A percentile compares a stretch with the other conserved stretches of the same genome.
Conservation (phyloP, 2,113 vertebrate genomes). For the Amia ocellicauda region DNA sequence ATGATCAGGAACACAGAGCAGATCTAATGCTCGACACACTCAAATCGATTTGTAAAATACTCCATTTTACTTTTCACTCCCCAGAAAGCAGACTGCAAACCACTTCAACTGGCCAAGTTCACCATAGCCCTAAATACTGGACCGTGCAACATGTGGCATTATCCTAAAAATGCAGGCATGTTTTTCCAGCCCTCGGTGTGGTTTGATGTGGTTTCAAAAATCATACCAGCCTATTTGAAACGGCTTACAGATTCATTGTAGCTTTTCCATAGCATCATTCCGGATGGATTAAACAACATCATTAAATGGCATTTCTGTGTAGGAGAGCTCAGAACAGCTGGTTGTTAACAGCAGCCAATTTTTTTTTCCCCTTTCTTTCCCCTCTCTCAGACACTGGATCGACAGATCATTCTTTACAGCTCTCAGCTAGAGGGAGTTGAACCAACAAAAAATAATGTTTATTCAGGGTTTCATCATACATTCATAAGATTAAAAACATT, state of each 20-base stretch:
- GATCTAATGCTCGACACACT: slow-evolving; percentile 19
- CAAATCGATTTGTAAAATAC: neutral
- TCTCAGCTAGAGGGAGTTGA: neutral
- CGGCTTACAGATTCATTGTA: slow-evolving; percentile 40
- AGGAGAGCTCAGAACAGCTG: slow-evolving; percentile 47
- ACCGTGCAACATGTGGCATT: slow-evolving; percentile 19
- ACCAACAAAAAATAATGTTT: neutral
- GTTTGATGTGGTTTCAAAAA: slow-evolving; percentile 30
- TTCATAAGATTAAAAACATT: too few relatives aligned
- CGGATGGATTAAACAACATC: slow-evolving; percentile 46
- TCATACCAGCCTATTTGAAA: slow-evolving; percentile 30
- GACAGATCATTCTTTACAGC: slow-evolving; percentile 16
- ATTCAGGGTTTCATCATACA: neutral
- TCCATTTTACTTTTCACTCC: neutral
- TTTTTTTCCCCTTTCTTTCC: slow-evolving; percentile 8
- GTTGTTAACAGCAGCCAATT: slow-evolving; percentile 34
- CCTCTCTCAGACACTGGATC: neutral
- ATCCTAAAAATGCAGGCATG: slow-evolving; percentile 7
- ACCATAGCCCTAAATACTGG: slow-evolving; percentile 25
- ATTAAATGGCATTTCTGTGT: slow-evolving; percentile 41
- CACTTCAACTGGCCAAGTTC: neutral
- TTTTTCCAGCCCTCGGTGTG: slow-evolving; percentile 4
- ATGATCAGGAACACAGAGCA: slow-evolving; percentile 37
- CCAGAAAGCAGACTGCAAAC: neutral
- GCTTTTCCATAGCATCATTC: slow-evolving; percentile 56